Percentiles rank a stretch among this genome's conserved stretches.
phyloP scores from a whole-genome alignment of 2,888 invertebrate species.

The Meteorus colon region DNA sequence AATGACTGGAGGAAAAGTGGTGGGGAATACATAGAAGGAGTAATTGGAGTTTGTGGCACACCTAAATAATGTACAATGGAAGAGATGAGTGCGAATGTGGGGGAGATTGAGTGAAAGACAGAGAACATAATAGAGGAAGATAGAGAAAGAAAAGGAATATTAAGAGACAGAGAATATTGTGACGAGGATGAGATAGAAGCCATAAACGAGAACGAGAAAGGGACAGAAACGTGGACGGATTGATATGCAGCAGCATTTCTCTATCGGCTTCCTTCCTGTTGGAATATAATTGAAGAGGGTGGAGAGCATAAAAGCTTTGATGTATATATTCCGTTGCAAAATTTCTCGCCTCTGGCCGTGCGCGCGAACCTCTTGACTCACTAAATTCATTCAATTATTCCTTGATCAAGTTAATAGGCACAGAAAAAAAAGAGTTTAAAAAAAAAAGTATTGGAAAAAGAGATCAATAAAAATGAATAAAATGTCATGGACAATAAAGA shows the following conservation, averaged over 20 bases:
- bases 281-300: constrained; percentile 47
- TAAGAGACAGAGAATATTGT: not conserved
- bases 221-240: constrained; percentile 49
- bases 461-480: not conserved
- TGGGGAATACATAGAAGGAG: constrained; percentile 29
- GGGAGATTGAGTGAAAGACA: not conserved
- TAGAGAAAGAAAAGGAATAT: not conserved
- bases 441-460: not conserved
- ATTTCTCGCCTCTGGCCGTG: constrained; percentile 27
- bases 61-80: constrained; percentile 47
- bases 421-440: not conserved
- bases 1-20: constrained; percentile 36
- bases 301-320: constrained; percentile 53
- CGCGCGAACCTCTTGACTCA: constrained; percentile 21
- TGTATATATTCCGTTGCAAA: not conserved
- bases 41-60: constrained; percentile 46
- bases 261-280: constrained; percentile 67
- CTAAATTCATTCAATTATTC: constrained; percentile 34
- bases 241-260: constrained; percentile 64
- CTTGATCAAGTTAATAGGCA: constrained; percentile 27
- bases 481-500: not conserved
- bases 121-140: not conserved
- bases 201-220: constrained; percentile 23
- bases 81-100: constrained; percentile 23
- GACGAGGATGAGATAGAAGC: constrained; percentile 11